phyloP scores from a whole-genome alignment of 2,113 vertebrate species.

The Glaucidium brasilianum region DNA sequence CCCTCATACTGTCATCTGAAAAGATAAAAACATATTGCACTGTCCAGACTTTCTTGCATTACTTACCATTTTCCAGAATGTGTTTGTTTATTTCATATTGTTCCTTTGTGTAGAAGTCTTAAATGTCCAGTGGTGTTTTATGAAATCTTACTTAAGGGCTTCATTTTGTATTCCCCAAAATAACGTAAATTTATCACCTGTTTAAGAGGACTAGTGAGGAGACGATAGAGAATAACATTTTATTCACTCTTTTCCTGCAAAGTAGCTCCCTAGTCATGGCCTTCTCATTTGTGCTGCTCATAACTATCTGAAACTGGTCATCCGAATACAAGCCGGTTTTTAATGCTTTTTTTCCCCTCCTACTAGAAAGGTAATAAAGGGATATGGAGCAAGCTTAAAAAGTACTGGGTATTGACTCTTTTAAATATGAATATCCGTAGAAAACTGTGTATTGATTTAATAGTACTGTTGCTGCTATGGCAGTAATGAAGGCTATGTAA shows the following conservation, averaged over 20 bases:
- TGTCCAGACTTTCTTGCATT: background rate
- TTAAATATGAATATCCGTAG: background rate
- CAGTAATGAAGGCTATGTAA: background rate
- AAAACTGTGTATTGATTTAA: conserved; percentile 5
- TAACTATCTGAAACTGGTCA: conserved; percentile 7
- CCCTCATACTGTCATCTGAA: background rate
- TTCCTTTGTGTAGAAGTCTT: background rate
- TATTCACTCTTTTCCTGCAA: background rate
- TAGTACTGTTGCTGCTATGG: background rate
- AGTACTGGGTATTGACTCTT: background rate
- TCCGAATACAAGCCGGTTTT: background rate
- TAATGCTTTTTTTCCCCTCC: background rate
- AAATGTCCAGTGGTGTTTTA: background rate
- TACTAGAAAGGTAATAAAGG: conserved; percentile 9
- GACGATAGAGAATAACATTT: background rate
- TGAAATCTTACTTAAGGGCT: background rate
- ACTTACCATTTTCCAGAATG: background rate
- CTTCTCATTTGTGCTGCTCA: background rate
- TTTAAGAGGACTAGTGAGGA: background rate
- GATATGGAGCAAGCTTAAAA: conserved; percentile 21
- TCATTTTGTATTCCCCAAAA: background rate
- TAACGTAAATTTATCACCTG: background rate
- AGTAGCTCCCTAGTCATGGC: background rate
- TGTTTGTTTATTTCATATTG: background rate
- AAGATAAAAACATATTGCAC: background rate